Conservation (phyloP, 2,113 vertebrate genomes). For the Myotis lucifugus region DNA sequence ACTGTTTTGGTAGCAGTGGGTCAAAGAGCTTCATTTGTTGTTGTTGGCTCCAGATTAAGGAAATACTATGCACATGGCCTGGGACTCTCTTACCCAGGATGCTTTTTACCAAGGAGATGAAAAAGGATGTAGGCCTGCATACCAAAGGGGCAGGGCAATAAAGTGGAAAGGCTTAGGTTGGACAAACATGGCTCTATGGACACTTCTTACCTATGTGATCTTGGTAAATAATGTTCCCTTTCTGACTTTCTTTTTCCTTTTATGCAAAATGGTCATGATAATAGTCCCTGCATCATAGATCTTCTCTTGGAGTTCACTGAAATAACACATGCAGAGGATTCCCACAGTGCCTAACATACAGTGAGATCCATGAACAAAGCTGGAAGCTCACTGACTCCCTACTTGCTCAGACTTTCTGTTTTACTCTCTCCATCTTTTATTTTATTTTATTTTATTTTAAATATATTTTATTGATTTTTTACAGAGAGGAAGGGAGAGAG, state of each 20-base stretch:
- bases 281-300: not conserved
- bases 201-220: not conserved
- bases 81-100: not conserved
- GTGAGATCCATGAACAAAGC: not conserved
- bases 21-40: not conserved
- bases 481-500: no score
- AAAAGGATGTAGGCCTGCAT: not conserved
- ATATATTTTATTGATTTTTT: no score
- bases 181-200: not conserved
- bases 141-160: not conserved
- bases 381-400: not conserved
- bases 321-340: not conserved
- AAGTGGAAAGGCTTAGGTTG: not conserved
- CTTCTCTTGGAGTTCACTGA: not conserved
- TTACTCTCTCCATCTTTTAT: no score
- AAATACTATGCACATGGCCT: not conserved
- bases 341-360: not conserved
- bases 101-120: not conserved
- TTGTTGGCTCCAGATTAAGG: not conserved
- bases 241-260: not conserved
- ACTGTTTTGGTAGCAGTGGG: not conserved
- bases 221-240: not conserved
- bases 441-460: no score
- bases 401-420: not conserved
- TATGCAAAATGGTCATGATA: not conserved